These are phyloP conservation scores for Sylvietta virens DNA, from an alignment of 2,113 vertebrate species.

Conservation along the genomic window DNA sequence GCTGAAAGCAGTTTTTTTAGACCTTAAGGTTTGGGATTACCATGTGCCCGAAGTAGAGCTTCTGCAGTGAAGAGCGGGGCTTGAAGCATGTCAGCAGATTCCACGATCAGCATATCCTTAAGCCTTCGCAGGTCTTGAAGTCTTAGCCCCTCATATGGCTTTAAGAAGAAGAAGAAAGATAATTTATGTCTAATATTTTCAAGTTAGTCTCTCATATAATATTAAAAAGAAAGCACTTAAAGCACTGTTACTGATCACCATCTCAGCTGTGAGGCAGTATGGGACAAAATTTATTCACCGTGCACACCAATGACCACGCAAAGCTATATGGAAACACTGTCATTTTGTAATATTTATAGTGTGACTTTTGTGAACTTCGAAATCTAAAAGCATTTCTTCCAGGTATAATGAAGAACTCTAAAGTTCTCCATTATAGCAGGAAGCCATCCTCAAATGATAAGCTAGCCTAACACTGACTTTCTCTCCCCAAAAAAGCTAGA, in stretches of 20 bases:
- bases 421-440: neutral
- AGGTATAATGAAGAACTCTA: neutral
- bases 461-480: neutral
- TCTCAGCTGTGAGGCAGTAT: neutral
- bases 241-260: neutral
- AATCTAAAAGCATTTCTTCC: neutral
- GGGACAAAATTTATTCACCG: neutral
- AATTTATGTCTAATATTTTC: neutral
- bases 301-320: neutral
- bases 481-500: neutral
- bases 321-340: neutral
- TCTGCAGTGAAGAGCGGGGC: conserved; percentile 96
- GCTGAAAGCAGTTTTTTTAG: neutral
- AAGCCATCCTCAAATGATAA: neutral
- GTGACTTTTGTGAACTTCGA: neutral
- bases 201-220: neutral
- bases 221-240: neutral
- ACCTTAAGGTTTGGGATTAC: conserved; percentile 69
- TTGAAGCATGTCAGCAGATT: conserved; percentile 98
- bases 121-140: conserved; percentile 91
- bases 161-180: conserved; percentile 43
- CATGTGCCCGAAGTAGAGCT: conserved; percentile 93
- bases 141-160: conserved; percentile 91
- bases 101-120: conserved; percentile 98
- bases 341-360: neutral